A percentile compares a stretch with the other conserved stretches of the same genome.
Conservation (phyloP, 2,797 vertebrate genomes). For the Leptoclinus maculatus region DNA sequence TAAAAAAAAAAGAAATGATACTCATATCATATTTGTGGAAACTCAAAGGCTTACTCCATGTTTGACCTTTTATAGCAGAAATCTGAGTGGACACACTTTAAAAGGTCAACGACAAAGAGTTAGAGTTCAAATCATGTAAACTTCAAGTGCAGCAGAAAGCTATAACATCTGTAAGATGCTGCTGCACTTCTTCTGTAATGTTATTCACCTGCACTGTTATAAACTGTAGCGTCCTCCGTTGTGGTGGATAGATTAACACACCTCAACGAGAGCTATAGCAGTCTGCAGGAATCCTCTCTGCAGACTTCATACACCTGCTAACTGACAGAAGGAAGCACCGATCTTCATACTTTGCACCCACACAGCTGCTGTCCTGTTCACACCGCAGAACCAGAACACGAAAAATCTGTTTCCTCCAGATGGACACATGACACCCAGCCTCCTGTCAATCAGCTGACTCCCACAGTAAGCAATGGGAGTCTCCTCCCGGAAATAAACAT, state of each 20-base stretch:
- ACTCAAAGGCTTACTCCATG: neutral
- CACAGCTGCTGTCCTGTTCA: conserved; percentile 66
- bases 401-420: conserved; percentile 68
- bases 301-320: conserved; percentile 44
- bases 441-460: conserved; percentile 63
- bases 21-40: neutral
- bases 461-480: conserved; percentile 27
- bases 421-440: conserved; percentile 54
- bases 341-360: conserved; percentile 49
- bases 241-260: neutral
- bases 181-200: neutral
- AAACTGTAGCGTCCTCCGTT: neutral
- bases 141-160: neutral
- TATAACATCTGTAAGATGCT: neutral
- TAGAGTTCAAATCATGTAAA: neutral
- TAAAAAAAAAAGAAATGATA: neutral
- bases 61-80: neutral
- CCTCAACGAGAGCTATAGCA: neutral
- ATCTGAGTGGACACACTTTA: neutral
- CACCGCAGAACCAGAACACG: conserved; percentile 40
- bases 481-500: conserved; percentile 33
- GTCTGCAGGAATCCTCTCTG: neutral
- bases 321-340: conserved; percentile 10
- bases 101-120: neutral
- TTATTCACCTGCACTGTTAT: neutral